Percentiles rank a stretch among this genome's conserved stretches.
These are phyloP conservation scores for Colius striatus DNA, from an alignment of 2,113 vertebrate species.

Conservation along the genomic window DNA sequence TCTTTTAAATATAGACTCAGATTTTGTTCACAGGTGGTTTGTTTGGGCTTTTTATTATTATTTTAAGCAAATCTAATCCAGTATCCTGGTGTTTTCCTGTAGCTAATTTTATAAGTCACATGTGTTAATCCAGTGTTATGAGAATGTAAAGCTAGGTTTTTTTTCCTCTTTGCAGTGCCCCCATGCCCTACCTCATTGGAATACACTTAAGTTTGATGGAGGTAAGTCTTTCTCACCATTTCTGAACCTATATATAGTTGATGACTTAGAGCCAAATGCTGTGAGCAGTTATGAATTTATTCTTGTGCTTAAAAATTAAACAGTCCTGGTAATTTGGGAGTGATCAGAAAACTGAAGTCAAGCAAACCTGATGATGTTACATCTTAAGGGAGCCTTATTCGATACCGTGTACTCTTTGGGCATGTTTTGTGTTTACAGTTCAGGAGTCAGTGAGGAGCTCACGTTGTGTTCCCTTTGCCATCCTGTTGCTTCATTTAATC, in stretches of 20 bases:
- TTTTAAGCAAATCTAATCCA: constrained; percentile 65
- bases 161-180: constrained; percentile 82
- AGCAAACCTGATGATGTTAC: rapidly evolving
- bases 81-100: not conserved
- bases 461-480: not conserved
- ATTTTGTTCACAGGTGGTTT: not conserved
- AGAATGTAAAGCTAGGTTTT: constrained; percentile 68
- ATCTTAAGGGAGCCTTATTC: not conserved
- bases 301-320: constrained; percentile 17
- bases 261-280: not conserved
- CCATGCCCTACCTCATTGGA: constrained; percentile 91
- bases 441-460: not conserved
- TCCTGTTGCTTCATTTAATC: not conserved
- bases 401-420: not conserved
- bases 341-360: not conserved
- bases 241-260: not conserved
- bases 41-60: not conserved
- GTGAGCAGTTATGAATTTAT: constrained; percentile 2
- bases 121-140: not conserved
- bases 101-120: not conserved
- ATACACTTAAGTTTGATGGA: constrained; percentile 88
- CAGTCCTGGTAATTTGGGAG: not conserved
- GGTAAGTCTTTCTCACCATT: constrained; percentile 74
- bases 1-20: not conserved
- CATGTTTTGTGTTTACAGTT: not conserved